Evolutionary conservation across 2,113 vertebrate genomes (phyloP).

Genomic region (Chaenocephalus aceratus): DNA sequence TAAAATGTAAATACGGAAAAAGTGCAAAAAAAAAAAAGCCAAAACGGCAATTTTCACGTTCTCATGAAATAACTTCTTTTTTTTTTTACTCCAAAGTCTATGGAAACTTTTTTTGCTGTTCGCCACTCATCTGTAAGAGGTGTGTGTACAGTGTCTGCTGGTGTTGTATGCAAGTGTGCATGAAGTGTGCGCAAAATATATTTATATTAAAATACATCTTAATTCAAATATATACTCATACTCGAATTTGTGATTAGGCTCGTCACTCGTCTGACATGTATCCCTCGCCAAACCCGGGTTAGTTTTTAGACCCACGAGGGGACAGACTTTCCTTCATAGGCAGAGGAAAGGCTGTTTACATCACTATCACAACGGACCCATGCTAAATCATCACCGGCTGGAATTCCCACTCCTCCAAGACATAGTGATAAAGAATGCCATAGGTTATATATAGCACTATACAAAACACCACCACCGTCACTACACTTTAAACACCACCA

Average conservation of each 20-base stretch:
- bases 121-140: conserved; percentile 74
- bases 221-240: conserved; percentile 62
- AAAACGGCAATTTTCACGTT: conserved; percentile 4
- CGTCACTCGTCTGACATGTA: conserved; percentile 62
- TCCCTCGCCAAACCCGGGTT: conserved; percentile 73
- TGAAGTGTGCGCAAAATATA: conserved; percentile 73
- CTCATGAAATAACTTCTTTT: conserved; percentile 17
- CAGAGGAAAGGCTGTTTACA: conserved; percentile 60
- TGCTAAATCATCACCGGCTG: conserved; percentile 46
- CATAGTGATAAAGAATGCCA: conserved; percentile 64
- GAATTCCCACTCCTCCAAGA: conserved; percentile 45
- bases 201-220: conserved; percentile 61
- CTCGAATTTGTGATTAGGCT: conserved; percentile 73
- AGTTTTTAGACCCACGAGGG: conserved; percentile 15
- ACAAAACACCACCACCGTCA: conserved; percentile 57
- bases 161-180: conserved; percentile 74
- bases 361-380: conserved; percentile 51
- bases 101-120: conserved; percentile 75
- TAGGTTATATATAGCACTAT: conserved; percentile 67
- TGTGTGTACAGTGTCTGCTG: conserved; percentile 79
- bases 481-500: conserved; percentile 16
- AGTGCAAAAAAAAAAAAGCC: conserved; percentile 1
- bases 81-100: conserved; percentile 32
- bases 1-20: conserved; percentile 5
- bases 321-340: conserved; percentile 22